A percentile compares a stretch with the other conserved stretches of the same genome.
Evolutionary conservation across 2,113 vertebrate species (phyloP).

Genomic region (Heterotis niloticus): DNA sequence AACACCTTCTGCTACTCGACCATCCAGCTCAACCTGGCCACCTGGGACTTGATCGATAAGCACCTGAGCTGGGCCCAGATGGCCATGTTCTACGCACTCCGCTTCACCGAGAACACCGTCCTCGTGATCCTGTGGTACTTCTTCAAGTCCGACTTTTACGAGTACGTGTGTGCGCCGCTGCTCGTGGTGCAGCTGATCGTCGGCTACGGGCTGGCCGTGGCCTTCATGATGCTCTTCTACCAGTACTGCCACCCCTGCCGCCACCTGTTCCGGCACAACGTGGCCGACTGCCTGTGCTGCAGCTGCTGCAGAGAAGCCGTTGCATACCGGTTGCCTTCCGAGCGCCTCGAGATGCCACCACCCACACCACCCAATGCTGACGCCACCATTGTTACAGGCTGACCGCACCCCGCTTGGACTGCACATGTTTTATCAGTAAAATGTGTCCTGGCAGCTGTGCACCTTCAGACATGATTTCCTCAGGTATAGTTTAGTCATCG

Average conservation of each 20-base stretch:
- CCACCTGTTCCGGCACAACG: constrained; percentile 78
- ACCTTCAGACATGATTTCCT: too few relatives aligned
- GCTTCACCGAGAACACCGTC: constrained; percentile 77
- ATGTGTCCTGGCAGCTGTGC: too few relatives aligned
- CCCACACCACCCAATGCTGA: too few relatives aligned
- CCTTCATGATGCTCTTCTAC: constrained; percentile 94
- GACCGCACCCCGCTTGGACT: too few relatives aligned
- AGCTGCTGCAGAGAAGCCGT: constrained; percentile 61
- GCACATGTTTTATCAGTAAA: too few relatives aligned
- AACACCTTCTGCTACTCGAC: constrained; percentile 97
- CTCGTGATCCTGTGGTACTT: constrained; percentile 83
- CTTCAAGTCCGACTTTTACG: constrained; percentile 79
- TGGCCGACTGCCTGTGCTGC: constrained; percentile 79
- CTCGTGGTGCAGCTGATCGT: constrained; percentile 83
- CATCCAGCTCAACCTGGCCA: constrained; percentile 80
- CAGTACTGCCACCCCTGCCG: constrained; percentile 90
- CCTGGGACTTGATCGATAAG: constrained; percentile 83
- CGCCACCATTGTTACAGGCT: too few relatives aligned
- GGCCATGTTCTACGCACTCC: constrained; percentile 71
- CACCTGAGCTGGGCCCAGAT: constrained; percentile 80
- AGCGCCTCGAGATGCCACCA: too few relatives aligned
- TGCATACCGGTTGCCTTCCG: too few relatives aligned
- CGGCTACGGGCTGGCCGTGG: constrained; percentile 77
- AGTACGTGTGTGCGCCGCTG: constrained; percentile 80
- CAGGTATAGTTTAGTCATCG: too few relatives aligned